Percentiles rank a stretch among this genome's conserved stretches.
Evolutionary conservation across 2,888 invertebrate species (phyloP).

Genomic region (Mesorhabditis sp.): DNA sequence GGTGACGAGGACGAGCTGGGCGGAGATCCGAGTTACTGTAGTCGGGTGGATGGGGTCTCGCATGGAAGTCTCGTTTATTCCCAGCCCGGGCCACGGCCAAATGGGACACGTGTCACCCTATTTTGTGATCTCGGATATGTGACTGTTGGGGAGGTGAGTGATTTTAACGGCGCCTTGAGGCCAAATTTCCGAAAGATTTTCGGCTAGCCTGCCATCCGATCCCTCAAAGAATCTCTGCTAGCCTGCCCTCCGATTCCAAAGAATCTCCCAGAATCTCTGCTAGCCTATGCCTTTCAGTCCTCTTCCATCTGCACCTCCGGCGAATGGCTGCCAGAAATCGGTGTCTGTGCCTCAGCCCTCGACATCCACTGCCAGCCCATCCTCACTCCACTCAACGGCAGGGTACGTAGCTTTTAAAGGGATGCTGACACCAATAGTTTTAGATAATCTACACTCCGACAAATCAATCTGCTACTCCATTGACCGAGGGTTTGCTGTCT

Average conservation of each 20-base stretch:
- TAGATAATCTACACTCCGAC: background rate
- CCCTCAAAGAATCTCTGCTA: no score
- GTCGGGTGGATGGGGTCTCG: background rate
- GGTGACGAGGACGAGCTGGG: no score
- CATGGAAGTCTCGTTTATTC: background rate
- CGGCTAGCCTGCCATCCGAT: no score
- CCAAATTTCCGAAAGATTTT: no score
- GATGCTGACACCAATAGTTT: background rate
- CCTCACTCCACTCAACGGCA: background rate
- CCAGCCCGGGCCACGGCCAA: background rate
- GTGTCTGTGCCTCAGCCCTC: background rate
- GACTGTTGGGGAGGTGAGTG: slow-evolving; percentile 1
- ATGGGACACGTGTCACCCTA: background rate
- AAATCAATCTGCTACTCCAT: background rate
- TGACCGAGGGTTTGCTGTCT: no score
- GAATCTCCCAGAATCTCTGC: no score
- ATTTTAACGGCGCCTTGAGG: background rate
- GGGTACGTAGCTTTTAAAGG: background rate
- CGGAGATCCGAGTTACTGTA: no score
- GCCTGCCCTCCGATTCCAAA: no score
- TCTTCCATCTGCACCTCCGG: background rate
- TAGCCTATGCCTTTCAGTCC: background rate
- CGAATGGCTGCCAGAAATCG: background rate
- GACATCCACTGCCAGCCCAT: slow-evolving; percentile 1
- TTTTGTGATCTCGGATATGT: slow-evolving; percentile 2